Percentiles rank a stretch among this genome's conserved stretches.
These are phyloP conservation scores for Matsumyia berberina DNA, from an alignment of 2,888 invertebrate species.

Conservation along the genomic window DNA sequence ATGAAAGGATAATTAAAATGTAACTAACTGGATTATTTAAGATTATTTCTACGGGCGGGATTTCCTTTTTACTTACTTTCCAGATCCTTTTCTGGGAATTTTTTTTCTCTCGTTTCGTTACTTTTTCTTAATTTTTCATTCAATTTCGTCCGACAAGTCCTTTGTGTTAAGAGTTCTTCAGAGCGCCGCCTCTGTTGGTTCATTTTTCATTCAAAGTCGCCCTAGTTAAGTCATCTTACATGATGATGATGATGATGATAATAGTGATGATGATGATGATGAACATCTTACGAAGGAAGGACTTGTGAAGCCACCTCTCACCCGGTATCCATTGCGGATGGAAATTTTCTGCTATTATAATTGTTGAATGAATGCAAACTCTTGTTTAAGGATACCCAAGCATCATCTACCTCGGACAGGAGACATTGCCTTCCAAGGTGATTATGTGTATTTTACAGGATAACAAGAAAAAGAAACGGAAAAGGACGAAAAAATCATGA, in stretches of 20 bases:
- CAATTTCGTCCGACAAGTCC: conserved; percentile 65
- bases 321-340: conserved; percentile 59
- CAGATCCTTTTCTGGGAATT: conserved; percentile 36
- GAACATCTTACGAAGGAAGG: conserved; percentile 47
- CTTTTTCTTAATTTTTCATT: conserved; percentile 67
- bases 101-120: conserved; percentile 28
- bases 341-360: conserved; percentile 72
- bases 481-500: conserved; percentile 7
- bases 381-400: conserved; percentile 51
- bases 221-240: conserved; percentile 65
- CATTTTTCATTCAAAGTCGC: conserved; percentile 63
- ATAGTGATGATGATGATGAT: conserved; percentile 31
- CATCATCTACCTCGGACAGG: conserved; percentile 37
- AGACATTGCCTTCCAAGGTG: conserved; percentile 59
- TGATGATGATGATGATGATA: conserved; percentile 33
- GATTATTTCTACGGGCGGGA: conserved; percentile 62
- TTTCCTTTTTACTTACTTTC: conserved; percentile 35
- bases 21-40: conserved; percentile 75
- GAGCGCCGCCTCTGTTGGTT: conserved; percentile 19
- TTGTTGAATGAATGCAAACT: conserved; percentile 66
- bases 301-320: conserved; percentile 15
- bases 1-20: conserved; percentile 76
- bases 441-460: conserved; percentile 67
- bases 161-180: conserved; percentile 51
- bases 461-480: conserved; percentile 49